Evolutionary conservation across 30 jellyfish, hydroid and myxozoan genomes (phyloP).

Genomic region (Haliclystus octoradiatus): DNA sequence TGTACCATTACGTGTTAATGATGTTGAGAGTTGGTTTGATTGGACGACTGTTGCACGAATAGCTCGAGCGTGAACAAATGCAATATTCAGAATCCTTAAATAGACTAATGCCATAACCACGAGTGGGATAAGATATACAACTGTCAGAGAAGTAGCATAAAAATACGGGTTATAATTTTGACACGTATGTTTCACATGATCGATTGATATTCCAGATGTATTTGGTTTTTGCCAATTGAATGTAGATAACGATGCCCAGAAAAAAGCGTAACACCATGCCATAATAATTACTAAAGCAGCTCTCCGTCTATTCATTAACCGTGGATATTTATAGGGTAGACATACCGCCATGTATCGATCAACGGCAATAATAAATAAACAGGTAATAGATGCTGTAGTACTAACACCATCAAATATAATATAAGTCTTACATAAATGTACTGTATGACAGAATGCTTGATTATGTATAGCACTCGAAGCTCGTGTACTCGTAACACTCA

Average conservation of each 20-base stretch:
- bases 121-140: constrained; percentile 54
- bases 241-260: constrained; percentile 50
- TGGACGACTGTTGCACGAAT: constrained; percentile 58
- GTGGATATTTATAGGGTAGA: constrained; percentile 53
- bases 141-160: constrained; percentile 52
- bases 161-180: constrained; percentile 32
- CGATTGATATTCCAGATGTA: background rate
- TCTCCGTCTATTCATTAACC: constrained; percentile 11
- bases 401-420: constrained; percentile 33
- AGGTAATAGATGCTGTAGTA: constrained; percentile 67
- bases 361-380: constrained; percentile 53
- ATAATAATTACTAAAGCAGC: constrained; percentile 21
- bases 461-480: background rate
- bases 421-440: constrained; percentile 27
- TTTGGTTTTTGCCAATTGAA: constrained; percentile 50
- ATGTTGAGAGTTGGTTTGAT: constrained; percentile 2
- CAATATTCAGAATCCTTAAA: constrained; percentile 51
- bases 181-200: constrained; percentile 11
- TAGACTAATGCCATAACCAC: constrained; percentile 48
- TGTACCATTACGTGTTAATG: constrained; percentile 1
- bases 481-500: constrained; percentile 11
- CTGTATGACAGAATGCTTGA: background rate
- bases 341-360: constrained; percentile 75
- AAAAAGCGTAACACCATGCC: constrained; percentile 51
- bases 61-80: constrained; percentile 68